phyloP scores from a whole-genome alignment of 2,888 invertebrate genomes.

The Chaetogeoica ovagalla region DNA sequence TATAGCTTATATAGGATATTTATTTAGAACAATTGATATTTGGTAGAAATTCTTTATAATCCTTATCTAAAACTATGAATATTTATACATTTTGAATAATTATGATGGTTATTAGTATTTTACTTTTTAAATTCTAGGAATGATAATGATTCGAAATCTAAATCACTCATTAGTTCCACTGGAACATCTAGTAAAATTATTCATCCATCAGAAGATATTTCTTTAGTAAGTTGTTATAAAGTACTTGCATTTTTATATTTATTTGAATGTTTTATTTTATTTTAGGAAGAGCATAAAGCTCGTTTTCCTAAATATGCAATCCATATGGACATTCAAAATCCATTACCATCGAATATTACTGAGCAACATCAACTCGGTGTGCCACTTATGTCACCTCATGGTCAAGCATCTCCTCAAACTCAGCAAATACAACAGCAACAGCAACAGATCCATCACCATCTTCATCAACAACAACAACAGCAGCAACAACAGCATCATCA shows the following conservation, averaged over 20 bases:
- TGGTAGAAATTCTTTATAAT: too few relatives aligned
- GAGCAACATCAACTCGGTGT: slow-evolving; percentile 46
- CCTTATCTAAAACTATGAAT: neutral
- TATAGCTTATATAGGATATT: neutral
- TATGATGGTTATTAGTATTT: neutral
- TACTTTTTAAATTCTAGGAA: slow-evolving; percentile 8
- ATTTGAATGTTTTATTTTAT: slow-evolving; percentile 33
- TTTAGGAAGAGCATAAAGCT: slow-evolving; percentile 78
- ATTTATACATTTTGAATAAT: slow-evolving; percentile 4
- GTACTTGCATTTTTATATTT: neutral
- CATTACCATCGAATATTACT: slow-evolving; percentile 16
- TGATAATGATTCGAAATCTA: slow-evolving; percentile 57
- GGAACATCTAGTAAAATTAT: slow-evolving; percentile 86
- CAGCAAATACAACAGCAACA: slow-evolving; percentile 45
- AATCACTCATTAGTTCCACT: slow-evolving; percentile 72
- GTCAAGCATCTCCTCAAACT: slow-evolving; percentile 44
- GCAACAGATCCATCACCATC: slow-evolving; percentile 51
- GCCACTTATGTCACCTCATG: slow-evolving; percentile 48
- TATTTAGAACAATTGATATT: neutral
- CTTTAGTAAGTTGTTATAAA: slow-evolving; percentile 63
- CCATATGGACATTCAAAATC: slow-evolving; percentile 38
- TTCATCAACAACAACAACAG: slow-evolving; percentile 58
- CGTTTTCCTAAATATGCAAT: slow-evolving; percentile 68
- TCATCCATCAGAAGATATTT: slow-evolving; percentile 91
- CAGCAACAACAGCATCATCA: slow-evolving; percentile 56